Percentiles rank a stretch among this genome's conserved stretches.
Evolutionary conservation across 2,888 invertebrate species (phyloP).

Genomic region (Sylvicola cinctus): DNA sequence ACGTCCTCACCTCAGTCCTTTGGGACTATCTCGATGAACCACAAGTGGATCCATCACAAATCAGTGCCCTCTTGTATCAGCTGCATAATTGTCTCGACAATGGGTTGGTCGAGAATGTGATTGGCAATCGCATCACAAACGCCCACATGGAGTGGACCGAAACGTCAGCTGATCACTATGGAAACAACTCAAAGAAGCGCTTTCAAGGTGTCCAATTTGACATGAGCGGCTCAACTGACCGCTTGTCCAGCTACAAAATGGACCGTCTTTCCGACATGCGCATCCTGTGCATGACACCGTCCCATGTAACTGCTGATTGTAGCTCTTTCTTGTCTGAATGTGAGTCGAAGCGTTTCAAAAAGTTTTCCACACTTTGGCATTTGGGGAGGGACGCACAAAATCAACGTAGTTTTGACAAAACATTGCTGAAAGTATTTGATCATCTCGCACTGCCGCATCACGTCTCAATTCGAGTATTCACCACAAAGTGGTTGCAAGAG

Average conservation of each 20-base stretch:
- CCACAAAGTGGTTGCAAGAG: slow-evolving; percentile 57
- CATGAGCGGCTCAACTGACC: slow-evolving; percentile 2
- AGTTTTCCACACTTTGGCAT: slow-evolving; percentile 43
- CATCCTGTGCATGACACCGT: slow-evolving; percentile 18
- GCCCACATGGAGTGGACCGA: slow-evolving; percentile 14
- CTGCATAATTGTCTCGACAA: slow-evolving; percentile 47
- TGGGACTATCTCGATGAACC: slow-evolving; percentile 42
- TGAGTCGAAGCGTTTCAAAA: slow-evolving; percentile 22
- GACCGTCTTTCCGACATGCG: slow-evolving; percentile 21
- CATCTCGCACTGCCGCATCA: slow-evolving; percentile 20
- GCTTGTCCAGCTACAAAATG: slow-evolving; percentile 16
- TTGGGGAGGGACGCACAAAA: slow-evolving; percentile 43
- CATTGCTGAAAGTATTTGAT: slow-evolving; percentile 41
- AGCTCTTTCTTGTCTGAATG: slow-evolving; percentile 19
- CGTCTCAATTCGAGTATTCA: slow-evolving; percentile 27
- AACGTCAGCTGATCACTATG: not conserved
- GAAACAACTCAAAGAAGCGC: not conserved
- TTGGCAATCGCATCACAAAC: slow-evolving; percentile 28
- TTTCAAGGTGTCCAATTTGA: slow-evolving; percentile 3
- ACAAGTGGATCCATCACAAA: slow-evolving; percentile 19
- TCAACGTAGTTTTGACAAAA: slow-evolving; percentile 29
- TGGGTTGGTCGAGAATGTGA: slow-evolving; percentile 46
- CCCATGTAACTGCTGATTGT: slow-evolving; percentile 8
- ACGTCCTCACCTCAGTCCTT: slow-evolving; percentile 41
- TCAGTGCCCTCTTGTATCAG: slow-evolving; percentile 48